phyloP scores from a whole-genome alignment of 2,113 vertebrate species.

The Rhinopithecus roxellana region DNA sequence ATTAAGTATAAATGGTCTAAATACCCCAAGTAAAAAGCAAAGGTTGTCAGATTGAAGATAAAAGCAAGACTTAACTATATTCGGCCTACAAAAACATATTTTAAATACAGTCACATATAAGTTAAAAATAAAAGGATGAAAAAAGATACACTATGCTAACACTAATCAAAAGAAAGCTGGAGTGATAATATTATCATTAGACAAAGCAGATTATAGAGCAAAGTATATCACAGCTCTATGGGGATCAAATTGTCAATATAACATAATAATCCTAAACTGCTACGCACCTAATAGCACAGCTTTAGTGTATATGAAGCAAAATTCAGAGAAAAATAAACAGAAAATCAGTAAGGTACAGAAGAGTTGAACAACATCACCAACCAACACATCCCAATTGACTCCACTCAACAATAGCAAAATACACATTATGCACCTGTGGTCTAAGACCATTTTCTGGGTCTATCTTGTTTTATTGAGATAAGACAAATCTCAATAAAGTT shows the following conservation, averaged over 20 bases:
- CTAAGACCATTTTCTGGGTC: not conserved
- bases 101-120: not conserved
- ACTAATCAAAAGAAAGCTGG: not conserved
- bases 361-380: not conserved
- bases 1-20: conserved; percentile 43
- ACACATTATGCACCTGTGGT: not conserved
- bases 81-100: not conserved
- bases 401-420: not conserved
- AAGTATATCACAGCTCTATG: not conserved
- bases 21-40: conserved; percentile 15
- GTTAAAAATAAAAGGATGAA: not conserved
- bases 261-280: not conserved
- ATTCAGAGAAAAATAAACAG: not conserved
- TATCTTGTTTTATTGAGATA: no score
- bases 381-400: not conserved
- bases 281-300: not conserved
- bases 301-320: not conserved
- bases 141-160: not conserved
- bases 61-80: conserved; percentile 9
- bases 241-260: not conserved
- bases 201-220: conserved; percentile 2
- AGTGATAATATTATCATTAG: not conserved
- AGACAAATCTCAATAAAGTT: not conserved
- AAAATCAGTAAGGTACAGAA: not conserved
- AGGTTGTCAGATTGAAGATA: not conserved